Conservation (phyloP, 2,888 invertebrate species). For the Candidula unifasciata region DNA sequence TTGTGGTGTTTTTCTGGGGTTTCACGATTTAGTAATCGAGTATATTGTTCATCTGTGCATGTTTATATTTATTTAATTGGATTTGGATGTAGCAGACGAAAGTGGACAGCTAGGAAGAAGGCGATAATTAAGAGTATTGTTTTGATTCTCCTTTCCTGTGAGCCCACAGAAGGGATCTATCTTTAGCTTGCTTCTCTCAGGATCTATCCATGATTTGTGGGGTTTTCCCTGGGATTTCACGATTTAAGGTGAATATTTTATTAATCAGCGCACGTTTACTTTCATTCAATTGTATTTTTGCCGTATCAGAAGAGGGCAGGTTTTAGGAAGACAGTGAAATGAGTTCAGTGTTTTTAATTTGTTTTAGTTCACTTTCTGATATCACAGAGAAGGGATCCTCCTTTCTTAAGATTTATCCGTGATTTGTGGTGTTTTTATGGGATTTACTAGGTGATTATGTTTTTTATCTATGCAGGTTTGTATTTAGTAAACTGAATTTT, state of each 20-base stretch:
- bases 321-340: too few relatives aligned
- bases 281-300: too few relatives aligned
- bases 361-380: too few relatives aligned
- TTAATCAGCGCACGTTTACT: too few relatives aligned
- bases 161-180: too few relatives aligned
- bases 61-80: not conserved
- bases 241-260: too few relatives aligned
- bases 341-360: too few relatives aligned
- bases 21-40: not conserved
- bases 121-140: too few relatives aligned
- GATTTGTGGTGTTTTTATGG: not conserved
- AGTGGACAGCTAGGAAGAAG: too few relatives aligned
- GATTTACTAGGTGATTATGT: not conserved
- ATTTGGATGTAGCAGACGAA: not conserved
- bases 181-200: not conserved
- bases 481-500: not conserved
- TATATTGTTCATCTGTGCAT: not conserved
- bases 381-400: too few relatives aligned
- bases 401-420: not conserved
- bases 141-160: too few relatives aligned
- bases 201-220: not conserved
- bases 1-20: not conserved
- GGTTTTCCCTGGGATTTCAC: conserved; percentile 54
- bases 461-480: not conserved
- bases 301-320: too few relatives aligned